Evolutionary conservation across 2,888 invertebrate species (phyloP).

Genomic region (Charanyca ferruginea): DNA sequence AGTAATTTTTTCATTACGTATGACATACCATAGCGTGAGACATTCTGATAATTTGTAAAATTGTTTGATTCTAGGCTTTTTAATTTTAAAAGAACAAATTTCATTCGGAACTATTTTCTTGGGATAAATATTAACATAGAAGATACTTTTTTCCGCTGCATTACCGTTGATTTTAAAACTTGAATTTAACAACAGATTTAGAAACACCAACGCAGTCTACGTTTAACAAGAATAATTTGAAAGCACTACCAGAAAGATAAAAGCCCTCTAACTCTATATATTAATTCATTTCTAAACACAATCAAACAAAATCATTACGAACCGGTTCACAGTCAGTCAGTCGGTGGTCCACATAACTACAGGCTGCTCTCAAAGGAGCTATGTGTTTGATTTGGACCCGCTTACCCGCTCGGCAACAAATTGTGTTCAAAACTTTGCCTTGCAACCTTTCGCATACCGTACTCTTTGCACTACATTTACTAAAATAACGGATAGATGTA

Average conservation of each 20-base stretch:
- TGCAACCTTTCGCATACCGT: slow-evolving; percentile 67
- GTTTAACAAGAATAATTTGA: slow-evolving; percentile 18
- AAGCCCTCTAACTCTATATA: slow-evolving; percentile 15
- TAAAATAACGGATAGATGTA: slow-evolving; percentile 60
- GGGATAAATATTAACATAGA: no score
- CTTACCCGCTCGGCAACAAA: slow-evolving; percentile 73
- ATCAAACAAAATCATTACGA: slow-evolving; percentile 62
- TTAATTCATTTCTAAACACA: slow-evolving; percentile 45
- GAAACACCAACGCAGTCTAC: neutral
- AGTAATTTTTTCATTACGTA: neutral
- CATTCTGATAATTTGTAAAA: no score
- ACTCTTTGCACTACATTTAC: slow-evolving; percentile 66
- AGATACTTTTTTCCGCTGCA: no score
- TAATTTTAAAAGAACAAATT: no score
- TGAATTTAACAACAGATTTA: neutral
- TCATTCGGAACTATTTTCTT: no score
- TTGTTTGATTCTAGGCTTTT: no score
- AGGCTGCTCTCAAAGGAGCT: slow-evolving; percentile 76
- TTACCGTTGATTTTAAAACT: no score
- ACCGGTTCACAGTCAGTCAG: slow-evolving; percentile 61
- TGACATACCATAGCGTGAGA: neutral
- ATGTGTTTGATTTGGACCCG: slow-evolving; percentile 81
- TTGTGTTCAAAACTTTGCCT: slow-evolving; percentile 76
- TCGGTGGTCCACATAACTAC: slow-evolving; percentile 62
- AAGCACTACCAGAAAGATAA: neutral